Percentiles rank a stretch among this genome's conserved stretches.
phyloP scores from a whole-genome alignment of 1,140 invertebrate genomes.

The Pseudomyrmex cubaensis region DNA sequence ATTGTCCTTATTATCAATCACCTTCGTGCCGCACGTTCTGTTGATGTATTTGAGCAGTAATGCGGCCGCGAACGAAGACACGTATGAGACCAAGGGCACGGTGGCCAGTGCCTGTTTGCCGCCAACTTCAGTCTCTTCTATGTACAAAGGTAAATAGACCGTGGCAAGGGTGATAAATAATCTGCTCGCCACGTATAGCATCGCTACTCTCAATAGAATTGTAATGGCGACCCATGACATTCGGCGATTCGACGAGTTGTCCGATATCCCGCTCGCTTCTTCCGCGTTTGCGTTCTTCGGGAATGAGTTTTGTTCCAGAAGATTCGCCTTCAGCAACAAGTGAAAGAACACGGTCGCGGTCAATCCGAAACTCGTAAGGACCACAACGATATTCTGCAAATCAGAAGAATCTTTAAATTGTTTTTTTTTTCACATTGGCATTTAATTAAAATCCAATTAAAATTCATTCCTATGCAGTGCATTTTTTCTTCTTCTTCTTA shows the following conservation, averaged over 20 bases:
- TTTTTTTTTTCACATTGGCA: background rate
- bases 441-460: background rate
- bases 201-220: slow-evolving; percentile 79
- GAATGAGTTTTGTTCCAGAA: slow-evolving; percentile 73
- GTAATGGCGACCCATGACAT: slow-evolving; percentile 74
- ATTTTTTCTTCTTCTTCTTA: slow-evolving; percentile 1
- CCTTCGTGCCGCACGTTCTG: slow-evolving; percentile 86
- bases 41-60: slow-evolving; percentile 90
- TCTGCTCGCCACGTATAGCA: slow-evolving; percentile 92
- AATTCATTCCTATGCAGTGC: background rate
- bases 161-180: slow-evolving; percentile 94
- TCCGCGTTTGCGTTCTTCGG: slow-evolving; percentile 54
- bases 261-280: slow-evolving; percentile 41
- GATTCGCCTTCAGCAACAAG: slow-evolving; percentile 82
- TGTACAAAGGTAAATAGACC: slow-evolving; percentile 94
- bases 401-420: slow-evolving; percentile 13
- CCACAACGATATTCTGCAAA: slow-evolving; percentile 86
- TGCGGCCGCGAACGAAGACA: slow-evolving; percentile 93
- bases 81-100: slow-evolving; percentile 94
- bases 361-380: slow-evolving; percentile 86
- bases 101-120: slow-evolving; percentile 91
- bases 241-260: slow-evolving; percentile 33
- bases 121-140: slow-evolving; percentile 89
- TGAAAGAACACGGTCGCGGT: slow-evolving; percentile 87
- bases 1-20: slow-evolving; percentile 86